Evolutionary conservation across 2,797 vertebrate genomes (phyloP).

Genomic region (Pogonophryne albipinna): DNA sequence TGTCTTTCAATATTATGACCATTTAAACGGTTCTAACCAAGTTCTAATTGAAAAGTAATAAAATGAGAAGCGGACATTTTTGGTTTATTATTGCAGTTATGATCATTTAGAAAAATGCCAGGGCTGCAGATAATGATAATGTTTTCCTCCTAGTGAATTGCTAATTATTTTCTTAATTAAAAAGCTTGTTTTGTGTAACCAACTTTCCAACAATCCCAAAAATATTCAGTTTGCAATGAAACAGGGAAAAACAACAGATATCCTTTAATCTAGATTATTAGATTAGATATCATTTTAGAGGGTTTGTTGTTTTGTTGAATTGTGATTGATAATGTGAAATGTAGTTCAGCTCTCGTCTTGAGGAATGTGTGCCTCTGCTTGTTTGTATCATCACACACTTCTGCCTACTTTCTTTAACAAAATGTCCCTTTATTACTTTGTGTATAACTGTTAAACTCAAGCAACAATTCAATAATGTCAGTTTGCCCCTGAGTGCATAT

Average conservation of each 20-base stretch:
- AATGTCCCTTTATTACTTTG: not conserved
- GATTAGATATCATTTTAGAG: not conserved
- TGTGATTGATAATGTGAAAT: not conserved
- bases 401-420: slow-evolving; percentile 7
- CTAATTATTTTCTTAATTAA: not conserved
- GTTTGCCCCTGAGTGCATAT: slow-evolving; percentile 7
- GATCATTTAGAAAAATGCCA: not conserved
- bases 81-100: not conserved
- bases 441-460: not conserved
- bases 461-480: not conserved
- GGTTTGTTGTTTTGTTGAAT: not conserved
- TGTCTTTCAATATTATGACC: not conserved
- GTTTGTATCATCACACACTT: not conserved
- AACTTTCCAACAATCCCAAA: not conserved
- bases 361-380: not conserved
- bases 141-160: not conserved
- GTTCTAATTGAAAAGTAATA: not conserved
- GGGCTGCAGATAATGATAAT: not conserved
- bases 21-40: not conserved
- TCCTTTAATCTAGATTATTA: too few relatives aligned
- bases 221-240: not conserved
- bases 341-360: not conserved
- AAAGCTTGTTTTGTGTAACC: not conserved
- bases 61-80: not conserved
- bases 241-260: not conserved